Percentiles rank a stretch among this genome's conserved stretches.
Evolutionary conservation across 2,113 vertebrate genomes (phyloP).

Genomic region (Capricornis sumatraensis): DNA sequence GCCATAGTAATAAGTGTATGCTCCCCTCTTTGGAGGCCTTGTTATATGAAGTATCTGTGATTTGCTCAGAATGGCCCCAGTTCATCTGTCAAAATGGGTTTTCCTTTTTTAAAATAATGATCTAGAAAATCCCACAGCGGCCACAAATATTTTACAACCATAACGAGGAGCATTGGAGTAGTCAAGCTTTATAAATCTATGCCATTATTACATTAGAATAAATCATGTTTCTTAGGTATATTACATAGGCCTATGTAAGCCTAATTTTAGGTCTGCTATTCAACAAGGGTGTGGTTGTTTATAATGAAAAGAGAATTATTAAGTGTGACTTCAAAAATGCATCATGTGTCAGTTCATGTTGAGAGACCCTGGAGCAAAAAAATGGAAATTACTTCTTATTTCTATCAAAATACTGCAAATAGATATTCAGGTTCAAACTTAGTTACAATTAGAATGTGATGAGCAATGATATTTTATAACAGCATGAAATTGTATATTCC

Average conservation of each 20-base stretch:
- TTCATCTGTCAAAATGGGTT: slow-evolving; percentile 99
- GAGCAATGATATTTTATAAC: slow-evolving; percentile 75
- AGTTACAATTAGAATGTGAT: slow-evolving; percentile 75
- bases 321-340: slow-evolving; percentile 88
- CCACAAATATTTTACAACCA: slow-evolving; percentile 90
- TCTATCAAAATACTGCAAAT: slow-evolving; percentile 81
- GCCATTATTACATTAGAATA: slow-evolving; percentile 89
- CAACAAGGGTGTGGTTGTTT: slow-evolving; percentile 84
- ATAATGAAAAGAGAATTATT: slow-evolving; percentile 87
- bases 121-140: slow-evolving; percentile 92
- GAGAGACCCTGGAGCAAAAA: slow-evolving; percentile 83
- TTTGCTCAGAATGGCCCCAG: slow-evolving; percentile 92
- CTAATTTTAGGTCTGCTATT: slow-evolving; percentile 82
- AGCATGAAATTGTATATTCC: slow-evolving; percentile 41
- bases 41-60: slow-evolving; percentile 96
- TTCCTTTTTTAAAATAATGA: slow-evolving; percentile 99
- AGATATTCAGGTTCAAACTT: slow-evolving; percentile 79
- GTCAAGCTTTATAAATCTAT: slow-evolving; percentile 88
- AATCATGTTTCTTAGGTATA: slow-evolving; percentile 85
- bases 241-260: slow-evolving; percentile 80
- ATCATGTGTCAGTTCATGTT: slow-evolving; percentile 83
- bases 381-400: slow-evolving; percentile 79
- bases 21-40: slow-evolving; percentile 99
- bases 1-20: slow-evolving; percentile 95
- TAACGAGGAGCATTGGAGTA: slow-evolving; percentile 86